Conservation (phyloP, 2,797 vertebrate genomes). For the Etheostoma perlongum region DNA sequence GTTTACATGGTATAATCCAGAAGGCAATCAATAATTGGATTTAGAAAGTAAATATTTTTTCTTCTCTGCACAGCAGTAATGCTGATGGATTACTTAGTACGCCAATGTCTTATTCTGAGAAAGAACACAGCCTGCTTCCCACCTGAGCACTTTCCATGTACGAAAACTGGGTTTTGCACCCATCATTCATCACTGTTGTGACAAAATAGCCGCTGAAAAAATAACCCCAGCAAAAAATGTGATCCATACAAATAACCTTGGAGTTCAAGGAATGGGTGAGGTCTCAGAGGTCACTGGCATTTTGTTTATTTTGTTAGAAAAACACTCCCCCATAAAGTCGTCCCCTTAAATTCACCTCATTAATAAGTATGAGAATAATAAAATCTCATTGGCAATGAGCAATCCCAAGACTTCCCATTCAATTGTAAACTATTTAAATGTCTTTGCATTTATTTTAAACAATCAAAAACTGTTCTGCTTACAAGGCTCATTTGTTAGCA, state of each 20-base stretch:
- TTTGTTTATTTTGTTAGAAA: constrained; percentile 50
- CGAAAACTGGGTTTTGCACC: background rate
- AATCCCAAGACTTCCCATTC: background rate
- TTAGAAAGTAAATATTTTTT: background rate
- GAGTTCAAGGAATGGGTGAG: background rate
- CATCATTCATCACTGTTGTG: constrained; percentile 18
- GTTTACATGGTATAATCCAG: constrained; percentile 5
- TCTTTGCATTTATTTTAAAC: background rate
- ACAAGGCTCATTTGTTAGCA: background rate
- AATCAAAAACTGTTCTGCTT: background rate
- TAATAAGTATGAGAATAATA: too few relatives aligned
- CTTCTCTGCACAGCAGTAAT: background rate
- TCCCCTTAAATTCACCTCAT: background rate
- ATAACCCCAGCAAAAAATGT: background rate
- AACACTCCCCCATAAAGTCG: background rate
- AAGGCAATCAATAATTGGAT: constrained; percentile 21
- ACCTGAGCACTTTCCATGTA: constrained; percentile 3
- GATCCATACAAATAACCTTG: constrained; percentile 20
- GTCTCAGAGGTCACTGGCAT: constrained; percentile 29
- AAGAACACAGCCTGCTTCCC: constrained; percentile 7
- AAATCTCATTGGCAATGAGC: background rate
- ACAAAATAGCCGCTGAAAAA: constrained; percentile 3
- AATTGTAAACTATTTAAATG: background rate
- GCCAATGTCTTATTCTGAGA: constrained; percentile 11
- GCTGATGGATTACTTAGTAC: constrained; percentile 25